Conservation (phyloP, 2,888 invertebrate genomes). For the Miltochrista miniata region DNA sequence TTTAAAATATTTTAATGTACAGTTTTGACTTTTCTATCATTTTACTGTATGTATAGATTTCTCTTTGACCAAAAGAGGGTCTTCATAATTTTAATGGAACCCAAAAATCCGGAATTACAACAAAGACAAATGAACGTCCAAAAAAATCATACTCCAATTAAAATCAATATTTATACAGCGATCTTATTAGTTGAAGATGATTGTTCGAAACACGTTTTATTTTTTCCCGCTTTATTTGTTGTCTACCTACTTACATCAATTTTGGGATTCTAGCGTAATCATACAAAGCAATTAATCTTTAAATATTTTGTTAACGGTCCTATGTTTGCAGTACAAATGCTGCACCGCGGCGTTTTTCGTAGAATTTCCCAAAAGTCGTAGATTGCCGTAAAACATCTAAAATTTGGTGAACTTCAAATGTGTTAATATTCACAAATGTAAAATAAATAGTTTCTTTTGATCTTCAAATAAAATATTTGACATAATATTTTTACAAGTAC, state of each 20-base stretch:
- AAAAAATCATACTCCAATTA: background rate
- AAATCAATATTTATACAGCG: slow-evolving; percentile 1
- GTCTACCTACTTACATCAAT: slow-evolving; percentile 19
- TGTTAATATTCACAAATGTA: slow-evolving; percentile 10
- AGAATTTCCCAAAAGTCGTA: slow-evolving; percentile 25
- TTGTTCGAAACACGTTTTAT: background rate
- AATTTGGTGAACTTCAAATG: slow-evolving; percentile 21
- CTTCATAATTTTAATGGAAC: no score
- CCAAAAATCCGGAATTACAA: no score
- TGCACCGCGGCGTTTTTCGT: slow-evolving; percentile 6
- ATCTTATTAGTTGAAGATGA: background rate
- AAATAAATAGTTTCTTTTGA: slow-evolving; percentile 4
- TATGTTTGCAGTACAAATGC: slow-evolving; percentile 19
- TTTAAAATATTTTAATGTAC: no score
- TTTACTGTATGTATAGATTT: no score
- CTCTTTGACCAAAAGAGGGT: no score
- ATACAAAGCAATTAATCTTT: slow-evolving; percentile 26
- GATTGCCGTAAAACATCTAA: slow-evolving; percentile 13
- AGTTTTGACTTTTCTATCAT: no score
- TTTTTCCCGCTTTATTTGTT: background rate
- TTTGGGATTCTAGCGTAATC: slow-evolving; percentile 15
- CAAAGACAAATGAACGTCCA: background rate
- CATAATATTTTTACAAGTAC: background rate
- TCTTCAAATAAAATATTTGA: background rate
- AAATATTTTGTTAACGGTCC: slow-evolving; percentile 39